Evolutionary conservation across 2,888 invertebrate species (phyloP), one percentile per base, ranked within the genome.

Genomic region (Callosobruchus maculatus): DNA sequence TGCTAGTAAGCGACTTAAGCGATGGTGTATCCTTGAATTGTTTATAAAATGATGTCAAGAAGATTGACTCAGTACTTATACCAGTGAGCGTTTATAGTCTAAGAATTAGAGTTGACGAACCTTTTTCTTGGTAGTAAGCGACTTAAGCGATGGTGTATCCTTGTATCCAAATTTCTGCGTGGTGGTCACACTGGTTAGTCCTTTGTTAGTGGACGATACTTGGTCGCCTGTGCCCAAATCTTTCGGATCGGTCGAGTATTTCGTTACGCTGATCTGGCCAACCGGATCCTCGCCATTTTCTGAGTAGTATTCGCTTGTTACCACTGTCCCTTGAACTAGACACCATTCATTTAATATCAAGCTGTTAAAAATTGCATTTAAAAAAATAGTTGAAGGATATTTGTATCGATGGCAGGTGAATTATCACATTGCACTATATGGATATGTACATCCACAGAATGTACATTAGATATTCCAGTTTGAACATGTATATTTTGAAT

Each of bases 261-360:
- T 91, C 9, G 93, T 92, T 77, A 93, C 90, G 76, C 92, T 92
- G 68, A 94, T 90, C 74, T 91, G 90, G 70, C 93, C 93, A 71
- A 90, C 89, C 0, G 94, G 93, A 83, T 91, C 91, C 70, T 91
- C 88, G 67, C 93, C 93, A 87, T 92, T 92, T 83, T 92, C 91
- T 22, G 92, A 91, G 85, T 92, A 92, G 85, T 89, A 92, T 85
- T 92, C 91, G 86, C 92, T 91, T 70, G 89, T 90, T 80, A 93
- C 89, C 78, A 93, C 91, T 74, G 92, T 92, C 81, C 93, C 93
- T 88, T 93, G 92, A 86, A 94, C 93, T 93, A 77, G 73, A 80
- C n/a, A n/a, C n/a, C n/a, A n/a, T n/a, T n/a, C n/a, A n/a, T n/a
- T n/a, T n/a, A n/a, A n/a, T n/a, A n/a, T n/a, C n/a, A n/a, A n/a